Evolutionary conservation across 2,113 vertebrate genomes (phyloP).

Genomic region (Cyanistes caeruleus): DNA sequence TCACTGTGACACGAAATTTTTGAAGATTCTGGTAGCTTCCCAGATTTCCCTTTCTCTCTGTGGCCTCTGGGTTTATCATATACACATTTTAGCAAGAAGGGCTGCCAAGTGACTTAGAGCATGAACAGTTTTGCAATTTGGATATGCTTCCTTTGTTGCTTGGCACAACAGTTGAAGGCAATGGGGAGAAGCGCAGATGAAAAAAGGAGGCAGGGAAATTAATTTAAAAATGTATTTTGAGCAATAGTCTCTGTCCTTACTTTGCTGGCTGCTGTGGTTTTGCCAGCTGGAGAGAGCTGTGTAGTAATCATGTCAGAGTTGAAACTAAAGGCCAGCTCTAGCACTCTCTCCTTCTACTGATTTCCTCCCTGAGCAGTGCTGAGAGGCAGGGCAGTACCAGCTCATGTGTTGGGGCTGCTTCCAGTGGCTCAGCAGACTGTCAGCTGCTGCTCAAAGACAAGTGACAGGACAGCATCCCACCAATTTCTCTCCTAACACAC

Average conservation of each 20-base stretch:
- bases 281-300: not conserved
- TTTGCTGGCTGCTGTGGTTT: not conserved
- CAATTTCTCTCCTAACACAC: not conserved
- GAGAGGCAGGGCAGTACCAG: not conserved
- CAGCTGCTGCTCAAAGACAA: not conserved
- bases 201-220: not conserved
- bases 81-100: not conserved
- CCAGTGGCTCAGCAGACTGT: not conserved
- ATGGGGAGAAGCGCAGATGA: not conserved
- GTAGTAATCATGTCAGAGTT: not conserved
- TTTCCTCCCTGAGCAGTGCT: not conserved
- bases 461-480: not conserved
- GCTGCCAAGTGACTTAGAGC: not conserved
- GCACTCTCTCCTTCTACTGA: rapidly evolving
- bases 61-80: not conserved
- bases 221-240: not conserved
- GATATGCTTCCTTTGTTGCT: not conserved
- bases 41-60: not conserved
- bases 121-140: not conserved
- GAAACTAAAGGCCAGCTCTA: not conserved
- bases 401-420: not conserved
- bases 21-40: not conserved
- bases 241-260: not conserved
- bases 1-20: not conserved
- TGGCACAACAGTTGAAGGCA: not conserved